Percentiles rank a stretch among this genome's conserved stretches.
Evolutionary conservation across 2,888 invertebrate species (phyloP).

Genomic region (Pollenia griseotomentosa): DNA sequence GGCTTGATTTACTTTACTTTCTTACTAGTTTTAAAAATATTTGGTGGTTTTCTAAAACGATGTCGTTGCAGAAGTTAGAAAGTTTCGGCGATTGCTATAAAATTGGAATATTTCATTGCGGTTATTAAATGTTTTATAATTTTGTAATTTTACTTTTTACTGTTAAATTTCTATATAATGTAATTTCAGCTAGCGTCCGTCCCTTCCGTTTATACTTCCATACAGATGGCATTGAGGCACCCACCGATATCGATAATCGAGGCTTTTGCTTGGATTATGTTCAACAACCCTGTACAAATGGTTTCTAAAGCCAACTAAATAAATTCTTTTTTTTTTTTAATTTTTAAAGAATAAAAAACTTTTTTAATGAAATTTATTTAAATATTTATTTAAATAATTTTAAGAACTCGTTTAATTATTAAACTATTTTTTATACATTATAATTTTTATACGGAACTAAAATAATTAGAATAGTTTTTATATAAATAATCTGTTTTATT

Average conservation of each 20-base stretch:
- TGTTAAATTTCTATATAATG: neutral
- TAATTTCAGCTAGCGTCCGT: slow-evolving; percentile 90
- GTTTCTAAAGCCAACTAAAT: slow-evolving; percentile 74
- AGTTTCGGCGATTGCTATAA: neutral
- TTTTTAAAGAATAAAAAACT: neutral
- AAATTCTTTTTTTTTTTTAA: neutral
- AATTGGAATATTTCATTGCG: neutral
- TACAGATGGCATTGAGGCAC: slow-evolving; percentile 91
- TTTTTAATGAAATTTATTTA: slow-evolving; percentile 26
- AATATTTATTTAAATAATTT: slow-evolving; percentile 62
- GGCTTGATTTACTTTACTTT: no score
- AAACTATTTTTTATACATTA: slow-evolving; percentile 23
- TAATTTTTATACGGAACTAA: slow-evolving; percentile 22
- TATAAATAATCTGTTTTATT: slow-evolving; percentile 15
- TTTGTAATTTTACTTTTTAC: neutral
- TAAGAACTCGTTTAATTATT: slow-evolving; percentile 59
- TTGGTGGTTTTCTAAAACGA: no score
- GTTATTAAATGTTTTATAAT: neutral
- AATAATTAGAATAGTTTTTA: neutral
- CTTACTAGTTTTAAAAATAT: no score
- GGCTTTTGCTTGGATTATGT: slow-evolving; percentile 94
- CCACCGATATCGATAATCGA: slow-evolving; percentile 89
- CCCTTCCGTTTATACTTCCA: slow-evolving; percentile 92
- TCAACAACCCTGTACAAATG: slow-evolving; percentile 93
- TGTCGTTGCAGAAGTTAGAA: no score